Conservation (phyloP, 2,797 vertebrate genomes). For the Phrynocephalus vlangalii region DNA sequence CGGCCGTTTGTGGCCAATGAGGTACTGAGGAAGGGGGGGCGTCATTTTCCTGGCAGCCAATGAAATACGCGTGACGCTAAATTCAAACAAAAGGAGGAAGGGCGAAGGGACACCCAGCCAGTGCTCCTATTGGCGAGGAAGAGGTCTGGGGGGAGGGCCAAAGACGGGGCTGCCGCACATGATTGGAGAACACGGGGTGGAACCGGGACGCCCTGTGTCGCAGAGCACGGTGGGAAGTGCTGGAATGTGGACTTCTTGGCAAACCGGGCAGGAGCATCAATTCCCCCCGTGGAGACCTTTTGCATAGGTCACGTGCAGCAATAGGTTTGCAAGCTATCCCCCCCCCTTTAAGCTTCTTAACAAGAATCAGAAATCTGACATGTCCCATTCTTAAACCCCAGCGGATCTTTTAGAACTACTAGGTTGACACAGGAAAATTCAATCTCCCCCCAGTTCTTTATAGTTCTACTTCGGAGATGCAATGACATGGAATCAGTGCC, state of each 20-base stretch:
- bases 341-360: too few relatives aligned
- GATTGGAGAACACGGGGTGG: background rate
- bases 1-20: too few relatives aligned
- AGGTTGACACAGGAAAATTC: background rate
- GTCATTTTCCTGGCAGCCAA: background rate
- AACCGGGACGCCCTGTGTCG: background rate
- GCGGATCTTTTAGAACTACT: too few relatives aligned
- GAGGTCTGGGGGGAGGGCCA: too few relatives aligned
- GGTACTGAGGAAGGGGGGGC: background rate
- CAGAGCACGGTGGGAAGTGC: background rate
- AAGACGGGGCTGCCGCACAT: background rate
- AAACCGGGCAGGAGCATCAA: background rate
- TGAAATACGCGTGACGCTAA: background rate
- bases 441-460: background rate
- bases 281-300: too few relatives aligned
- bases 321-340: background rate
- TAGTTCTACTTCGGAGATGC: background rate
- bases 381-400: background rate
- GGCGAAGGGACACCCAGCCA: background rate
- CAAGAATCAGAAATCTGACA: conserved; percentile 9
- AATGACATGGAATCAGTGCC: background rate
- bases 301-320: background rate
- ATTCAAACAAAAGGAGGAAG: background rate
- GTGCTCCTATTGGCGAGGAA: too few relatives aligned
- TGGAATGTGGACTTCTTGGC: background rate